Evolutionary conservation across 2,113 vertebrate species (phyloP), one percentile per base, ranked within the genome.

Genomic region (Zosterops hypoxanthus): DNA sequence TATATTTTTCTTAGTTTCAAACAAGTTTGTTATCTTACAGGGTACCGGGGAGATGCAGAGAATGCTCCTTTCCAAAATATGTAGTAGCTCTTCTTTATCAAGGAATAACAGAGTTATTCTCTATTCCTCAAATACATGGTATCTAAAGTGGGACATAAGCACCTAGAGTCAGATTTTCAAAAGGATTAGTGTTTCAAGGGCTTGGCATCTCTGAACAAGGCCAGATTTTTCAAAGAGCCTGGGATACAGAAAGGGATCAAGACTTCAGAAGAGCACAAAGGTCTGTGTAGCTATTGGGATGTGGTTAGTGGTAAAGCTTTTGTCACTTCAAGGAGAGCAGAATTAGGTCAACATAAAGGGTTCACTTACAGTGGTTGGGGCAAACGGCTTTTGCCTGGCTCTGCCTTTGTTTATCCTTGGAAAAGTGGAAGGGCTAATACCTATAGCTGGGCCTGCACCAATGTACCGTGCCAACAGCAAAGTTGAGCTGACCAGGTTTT

Each of bases 331-430:
- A 87, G 60, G 34, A 68, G 23, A 91, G 34, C 12, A 87, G 63
- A 87, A 91, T 85, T 72, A 95, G 78, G 75, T 92, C 63, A 87
- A 49, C 34, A 53, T 68, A 41, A 85, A 97, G 75, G 36, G 34
- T 71, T 72, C 57, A 49, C 25, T 68, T 70, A 61, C 25, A 61
- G 28, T 81, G 31, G 50, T 50, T 57, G 76, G 68, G 31, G 55
- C 63, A 95, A 80, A 53, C 22, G 71, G 70, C 28, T 88, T 66
- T 60, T 83, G 29, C 34, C 39, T 59, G 52, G 15, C 28, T 91
- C 28, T 79, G 60, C 25, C 41, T 93, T 61, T 55, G n/a, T 34
- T 94, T 53, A 46, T 42, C 36, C n/a, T 90, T 70, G 39, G 20
- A 63, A 83, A 83, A 84, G 34, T 7, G 8, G 52, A 46, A 92